Conservation (phyloP, 2,888 invertebrate species). For the Ectemnius lituratus region DNA sequence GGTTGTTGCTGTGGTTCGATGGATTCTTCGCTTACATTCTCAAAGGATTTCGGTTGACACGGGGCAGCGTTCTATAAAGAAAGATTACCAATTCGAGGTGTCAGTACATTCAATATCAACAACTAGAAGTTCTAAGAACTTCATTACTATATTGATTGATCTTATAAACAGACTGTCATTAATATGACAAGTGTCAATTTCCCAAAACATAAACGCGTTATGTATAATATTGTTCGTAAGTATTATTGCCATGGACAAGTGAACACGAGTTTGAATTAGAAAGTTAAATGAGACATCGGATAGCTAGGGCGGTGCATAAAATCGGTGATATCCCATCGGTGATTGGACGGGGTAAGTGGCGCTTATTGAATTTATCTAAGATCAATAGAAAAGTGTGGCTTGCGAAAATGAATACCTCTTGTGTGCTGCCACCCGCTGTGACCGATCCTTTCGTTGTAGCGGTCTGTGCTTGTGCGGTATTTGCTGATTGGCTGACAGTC, state of each 20-base stretch:
- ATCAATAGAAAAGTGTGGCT: constrained; percentile 16
- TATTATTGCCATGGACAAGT: neutral
- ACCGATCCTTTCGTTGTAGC: constrained; percentile 68
- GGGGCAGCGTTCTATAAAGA: constrained; percentile 63
- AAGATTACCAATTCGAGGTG: neutral
- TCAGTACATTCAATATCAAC: constrained; percentile 2
- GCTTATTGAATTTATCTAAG: constrained; percentile 28
- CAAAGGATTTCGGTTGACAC: constrained; percentile 47
- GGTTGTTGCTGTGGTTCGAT: constrained; percentile 49
- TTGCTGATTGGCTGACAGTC: constrained; percentile 64
- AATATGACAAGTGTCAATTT: neutral
- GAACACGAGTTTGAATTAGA: neutral
- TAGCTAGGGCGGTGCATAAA: neutral
- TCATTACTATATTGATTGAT: neutral
- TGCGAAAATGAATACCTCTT: constrained; percentile 62
- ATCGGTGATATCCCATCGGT: neutral
- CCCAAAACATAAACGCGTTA: neutral
- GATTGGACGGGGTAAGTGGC: constrained; percentile 8
- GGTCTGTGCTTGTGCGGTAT: constrained; percentile 78
- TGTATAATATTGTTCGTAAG: neutral
- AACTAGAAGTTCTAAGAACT: neutral
- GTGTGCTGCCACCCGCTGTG: constrained; percentile 71
- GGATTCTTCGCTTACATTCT: constrained; percentile 41
- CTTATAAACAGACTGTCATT: no score
- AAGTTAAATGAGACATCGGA: neutral